Evolutionary conservation across 2,888 invertebrate species (phyloP).

Genomic region (Lasioglossum vierecki): DNA sequence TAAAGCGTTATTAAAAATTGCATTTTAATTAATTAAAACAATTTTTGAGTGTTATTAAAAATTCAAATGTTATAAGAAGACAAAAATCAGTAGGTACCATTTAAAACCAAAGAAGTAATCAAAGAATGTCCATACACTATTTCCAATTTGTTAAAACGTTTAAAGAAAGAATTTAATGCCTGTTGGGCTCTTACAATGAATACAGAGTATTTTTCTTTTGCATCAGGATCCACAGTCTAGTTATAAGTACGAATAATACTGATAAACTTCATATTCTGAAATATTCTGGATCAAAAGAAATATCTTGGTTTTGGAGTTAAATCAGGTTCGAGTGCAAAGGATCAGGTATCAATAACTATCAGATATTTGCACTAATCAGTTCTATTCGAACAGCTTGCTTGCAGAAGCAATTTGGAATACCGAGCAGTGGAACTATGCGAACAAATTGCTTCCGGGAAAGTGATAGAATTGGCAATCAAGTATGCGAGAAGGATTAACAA

Average conservation of each 20-base stretch:
- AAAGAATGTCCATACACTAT: neutral
- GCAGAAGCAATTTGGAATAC: constrained; percentile 92
- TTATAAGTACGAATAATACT: too few species aligned
- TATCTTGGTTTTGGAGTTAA: too few species aligned
- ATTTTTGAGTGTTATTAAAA: neutral
- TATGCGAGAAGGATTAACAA: constrained; percentile 93
- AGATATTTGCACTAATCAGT: constrained; percentile 25
- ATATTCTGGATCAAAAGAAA: too few species aligned
- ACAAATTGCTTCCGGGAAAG: constrained; percentile 90
- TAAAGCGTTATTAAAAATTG: neutral
- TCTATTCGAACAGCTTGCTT: constrained; percentile 88
- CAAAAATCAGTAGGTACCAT: too few species aligned
- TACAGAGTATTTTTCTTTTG: too few species aligned
- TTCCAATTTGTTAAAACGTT: too few species aligned
- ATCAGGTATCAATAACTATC: neutral
- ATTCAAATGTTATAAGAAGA: neutral
- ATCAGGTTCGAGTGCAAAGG: neutral
- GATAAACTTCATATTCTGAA: too few species aligned
- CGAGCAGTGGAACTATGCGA: constrained; percentile 95
- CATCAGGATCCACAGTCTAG: too few species aligned
- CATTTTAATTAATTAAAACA: neutral
- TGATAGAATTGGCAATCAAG: constrained; percentile 93
- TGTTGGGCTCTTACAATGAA: too few species aligned
- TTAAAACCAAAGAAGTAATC: neutral
- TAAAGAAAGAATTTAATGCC: too few species aligned